Evolutionary conservation across 1,140 invertebrate genomes (phyloP).

Genomic region (Macrocentrus cingulum): DNA sequence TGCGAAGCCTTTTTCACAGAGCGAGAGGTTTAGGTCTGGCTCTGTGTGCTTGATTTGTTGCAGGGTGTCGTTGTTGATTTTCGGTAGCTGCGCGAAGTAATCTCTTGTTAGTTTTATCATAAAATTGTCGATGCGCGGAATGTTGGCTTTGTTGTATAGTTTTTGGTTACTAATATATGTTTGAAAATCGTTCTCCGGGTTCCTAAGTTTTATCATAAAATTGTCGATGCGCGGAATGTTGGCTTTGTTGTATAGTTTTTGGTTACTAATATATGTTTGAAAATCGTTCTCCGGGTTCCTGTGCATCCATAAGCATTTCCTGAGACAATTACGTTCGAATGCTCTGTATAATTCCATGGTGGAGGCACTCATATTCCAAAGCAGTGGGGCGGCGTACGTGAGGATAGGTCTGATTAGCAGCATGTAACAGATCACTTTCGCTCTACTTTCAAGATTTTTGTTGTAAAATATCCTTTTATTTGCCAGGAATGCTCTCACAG

Average conservation of each 20-base stretch:
- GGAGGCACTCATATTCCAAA: neutral
- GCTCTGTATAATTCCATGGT: neutral
- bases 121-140: constrained; percentile 11
- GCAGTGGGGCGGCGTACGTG: neutral
- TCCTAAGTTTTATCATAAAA: constrained; percentile 16
- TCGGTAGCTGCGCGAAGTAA: neutral
- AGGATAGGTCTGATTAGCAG: neutral
- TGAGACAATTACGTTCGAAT: neutral
- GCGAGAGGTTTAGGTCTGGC: no score
- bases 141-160: constrained; percentile 7
- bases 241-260: constrained; percentile 14
- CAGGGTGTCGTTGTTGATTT: neutral
- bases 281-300: neutral
- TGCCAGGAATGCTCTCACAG: neutral
- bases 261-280: constrained; percentile 4
- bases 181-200: neutral
- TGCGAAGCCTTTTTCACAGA: neutral
- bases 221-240: constrained; percentile 25
- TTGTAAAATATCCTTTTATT: neutral
- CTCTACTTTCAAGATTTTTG: neutral
- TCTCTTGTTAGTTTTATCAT: neutral
- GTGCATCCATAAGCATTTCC: neutral
- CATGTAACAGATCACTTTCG: neutral
- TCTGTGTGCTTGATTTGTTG: neutral
- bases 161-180: neutral